Base-by-base conservation (phyloP, 2,888 invertebrate genomes). In the Busseola fusca region DNA sequence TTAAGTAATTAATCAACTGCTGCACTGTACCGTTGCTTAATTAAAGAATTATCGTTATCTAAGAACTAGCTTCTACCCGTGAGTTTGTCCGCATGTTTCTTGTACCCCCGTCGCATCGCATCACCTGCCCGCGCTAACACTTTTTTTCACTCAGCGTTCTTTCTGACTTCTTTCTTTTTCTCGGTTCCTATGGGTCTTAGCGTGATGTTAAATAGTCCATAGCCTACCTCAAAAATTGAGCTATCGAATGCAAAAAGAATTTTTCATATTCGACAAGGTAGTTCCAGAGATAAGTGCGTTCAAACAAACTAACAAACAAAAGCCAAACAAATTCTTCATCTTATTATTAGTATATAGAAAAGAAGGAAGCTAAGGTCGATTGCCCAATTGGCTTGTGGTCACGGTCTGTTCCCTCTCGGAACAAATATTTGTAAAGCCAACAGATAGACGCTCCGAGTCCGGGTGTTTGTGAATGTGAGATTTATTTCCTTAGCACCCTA, bases 391-490 rank as follows among this genome's bases (percentile, higher is more conserved):
- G n/a, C 18, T 63, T 59, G n/a, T 54, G 63, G 71, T 77, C 74
- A 70, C 63, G 52, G 58, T 45, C 50, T 30, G 40, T 76, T 58
- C 25, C 57, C 52, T 30, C 52, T 30, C 37, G 50, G 52, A 48
- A 59, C 25, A 59, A 75, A 75, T 63, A 77, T 64, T 77, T 75
- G 63, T 77, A 54, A 63, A 14, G 40, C 16, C 45, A 45, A 63
- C n/a, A 63, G 30, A 63, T 63, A 52, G 18, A 58, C 54, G 30
- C 58, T 58, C 37, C 42, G 18, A 48, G 18, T 34, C 27, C 30
- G 76, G 25, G 30, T 54, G 63, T 52, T 69, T 70, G 62, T 63
- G 37, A 66, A 63, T 63, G 52, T 30, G 25, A 76, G 57, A 76
- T 63, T 63, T 76, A 76, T 74, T 21, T 50, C 14, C 14, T 14